These are phyloP conservation scores for Amiota communis DNA, from an alignment of 2,888 invertebrate species.

Conservation along the genomic window DNA sequence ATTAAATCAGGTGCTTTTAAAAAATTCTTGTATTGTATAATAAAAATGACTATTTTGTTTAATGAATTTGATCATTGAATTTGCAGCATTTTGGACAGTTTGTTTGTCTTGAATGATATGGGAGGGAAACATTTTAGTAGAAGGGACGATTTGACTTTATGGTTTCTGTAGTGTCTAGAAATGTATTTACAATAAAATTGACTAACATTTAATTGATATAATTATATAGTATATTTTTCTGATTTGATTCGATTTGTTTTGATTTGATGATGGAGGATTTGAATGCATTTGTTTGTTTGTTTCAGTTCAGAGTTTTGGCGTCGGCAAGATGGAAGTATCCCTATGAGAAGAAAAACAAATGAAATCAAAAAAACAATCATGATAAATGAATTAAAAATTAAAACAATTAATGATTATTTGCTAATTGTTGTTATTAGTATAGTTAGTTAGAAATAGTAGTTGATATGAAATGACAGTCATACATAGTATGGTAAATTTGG, in stretches of 20 bases:
- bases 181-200: conserved; percentile 22
- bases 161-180: conserved; percentile 34
- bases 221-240: conserved; percentile 48
- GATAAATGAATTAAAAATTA: conserved; percentile 55
- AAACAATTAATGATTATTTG: conserved; percentile 41
- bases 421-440: conserved; percentile 42
- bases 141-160: neutral
- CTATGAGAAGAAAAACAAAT: conserved; percentile 56
- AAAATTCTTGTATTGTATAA: too few relatives aligned
- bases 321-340: conserved; percentile 65
- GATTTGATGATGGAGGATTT: conserved; percentile 16
- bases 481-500: neutral
- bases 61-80: too few relatives aligned
- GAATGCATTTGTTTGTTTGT: conserved; percentile 36
- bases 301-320: conserved; percentile 69
- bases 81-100: too few relatives aligned
- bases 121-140: too few relatives aligned
- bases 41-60: too few relatives aligned
- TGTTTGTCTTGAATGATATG: too few relatives aligned
- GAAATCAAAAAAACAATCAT: conserved; percentile 55
- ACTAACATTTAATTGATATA: conserved; percentile 13
- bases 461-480: neutral
- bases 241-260: conserved; percentile 50
- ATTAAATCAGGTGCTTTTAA: neutral
- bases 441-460: neutral